Percentiles rank a stretch among this genome's conserved stretches.
Conservation (phyloP, 2,797 vertebrate genomes). For the Cuniculus paca region DNA sequence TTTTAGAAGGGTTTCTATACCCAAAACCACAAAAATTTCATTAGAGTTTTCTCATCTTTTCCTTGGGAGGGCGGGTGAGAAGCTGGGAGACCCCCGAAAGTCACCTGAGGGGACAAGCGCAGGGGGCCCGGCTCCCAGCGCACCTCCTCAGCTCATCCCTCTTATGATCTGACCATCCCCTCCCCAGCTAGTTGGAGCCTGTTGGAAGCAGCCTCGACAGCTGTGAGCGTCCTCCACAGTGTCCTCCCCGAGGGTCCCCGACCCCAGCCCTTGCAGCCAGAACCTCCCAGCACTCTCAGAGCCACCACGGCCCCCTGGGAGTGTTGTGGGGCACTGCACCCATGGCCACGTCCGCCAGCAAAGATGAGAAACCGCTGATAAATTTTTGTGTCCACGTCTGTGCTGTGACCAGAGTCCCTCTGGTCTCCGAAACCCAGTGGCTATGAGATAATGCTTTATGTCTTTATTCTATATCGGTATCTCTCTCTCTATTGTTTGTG, state of each 20-base stretch:
- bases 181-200: background rate
- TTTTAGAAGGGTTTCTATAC: conserved; percentile 99
- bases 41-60: conserved; percentile 99
- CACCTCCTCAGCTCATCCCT: background rate
- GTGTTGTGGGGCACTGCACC: background rate
- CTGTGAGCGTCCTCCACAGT: background rate
- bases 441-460: conserved; percentile 98
- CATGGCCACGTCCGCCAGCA: conserved; percentile 84
- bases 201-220: fast-evolving
- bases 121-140: background rate
- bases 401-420: conserved; percentile 98
- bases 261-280: fast-evolving
- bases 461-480: conserved; percentile 89
- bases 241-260: too few species aligned
- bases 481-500: conserved; percentile 95
- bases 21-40: conserved; percentile 99
- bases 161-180: fast-evolving
- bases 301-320: background rate
- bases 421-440: conserved; percentile 99
- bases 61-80: conserved; percentile 53
- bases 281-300: background rate
- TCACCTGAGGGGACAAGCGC: background rate
- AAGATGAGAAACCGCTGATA: conserved; percentile 99
- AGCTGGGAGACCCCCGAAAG: background rate
- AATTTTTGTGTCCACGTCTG: conserved; percentile 99